Evolutionary conservation across 1,140 invertebrate genomes (phyloP).

Genomic region (Neelides sp.): DNA sequence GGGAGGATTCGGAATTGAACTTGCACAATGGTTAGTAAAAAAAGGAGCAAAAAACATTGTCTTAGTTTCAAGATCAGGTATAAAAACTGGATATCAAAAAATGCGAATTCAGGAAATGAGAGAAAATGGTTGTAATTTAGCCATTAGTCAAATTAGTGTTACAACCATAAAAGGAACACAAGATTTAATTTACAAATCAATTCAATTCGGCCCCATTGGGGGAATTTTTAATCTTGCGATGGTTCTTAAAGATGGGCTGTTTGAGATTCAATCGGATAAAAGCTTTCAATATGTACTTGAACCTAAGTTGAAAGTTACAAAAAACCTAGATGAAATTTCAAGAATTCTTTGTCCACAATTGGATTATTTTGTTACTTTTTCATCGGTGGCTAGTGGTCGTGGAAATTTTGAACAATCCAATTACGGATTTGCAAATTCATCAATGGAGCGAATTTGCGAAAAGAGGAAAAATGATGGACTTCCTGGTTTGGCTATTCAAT

Average conservation of each 20-base stretch:
- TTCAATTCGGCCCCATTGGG: conserved; percentile 48
- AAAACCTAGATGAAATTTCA: background rate
- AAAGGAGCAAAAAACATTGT: conserved; percentile 43
- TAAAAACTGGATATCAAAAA: conserved; percentile 32
- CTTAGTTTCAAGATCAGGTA: conserved; percentile 44
- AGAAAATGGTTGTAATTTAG: conserved; percentile 35
- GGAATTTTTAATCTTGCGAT: conserved; percentile 67
- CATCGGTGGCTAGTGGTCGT: conserved; percentile 42
- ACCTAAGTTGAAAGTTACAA: conserved; percentile 38
- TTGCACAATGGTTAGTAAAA: conserved; percentile 45
- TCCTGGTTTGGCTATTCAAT: conserved; percentile 43
- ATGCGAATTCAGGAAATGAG: conserved; percentile 5
- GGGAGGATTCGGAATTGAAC: conserved; percentile 50
- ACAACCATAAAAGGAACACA: conserved; percentile 35
- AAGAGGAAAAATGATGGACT: conserved; percentile 37
- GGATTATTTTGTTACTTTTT: conserved; percentile 38
- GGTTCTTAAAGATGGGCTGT: conserved; percentile 38
- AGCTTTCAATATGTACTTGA: conserved; percentile 39
- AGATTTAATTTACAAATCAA: conserved; percentile 45
- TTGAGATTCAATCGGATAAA: conserved; percentile 40
- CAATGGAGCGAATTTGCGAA: conserved; percentile 45
- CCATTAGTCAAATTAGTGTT: conserved; percentile 39
- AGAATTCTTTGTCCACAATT: background rate
- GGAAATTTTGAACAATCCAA: conserved; percentile 45
- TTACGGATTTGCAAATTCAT: conserved; percentile 45